Percentiles rank a stretch among this genome's conserved stretches.
Conservation (phyloP, 2,888 invertebrate genomes). For the Zaprionus obscuricornis region DNA sequence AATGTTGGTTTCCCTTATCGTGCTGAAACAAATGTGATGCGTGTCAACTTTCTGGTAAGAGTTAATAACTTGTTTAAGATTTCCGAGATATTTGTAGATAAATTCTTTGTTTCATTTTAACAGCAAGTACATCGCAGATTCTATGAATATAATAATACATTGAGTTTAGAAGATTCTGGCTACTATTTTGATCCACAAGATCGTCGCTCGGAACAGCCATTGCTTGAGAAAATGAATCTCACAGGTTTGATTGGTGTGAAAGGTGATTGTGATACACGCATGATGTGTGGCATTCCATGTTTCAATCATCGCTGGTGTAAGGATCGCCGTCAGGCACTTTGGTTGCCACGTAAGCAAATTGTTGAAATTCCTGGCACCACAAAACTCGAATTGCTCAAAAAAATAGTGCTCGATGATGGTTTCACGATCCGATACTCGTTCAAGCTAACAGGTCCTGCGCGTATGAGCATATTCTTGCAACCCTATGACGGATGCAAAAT, state of each 20-base stretch:
- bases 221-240: conserved; percentile 53
- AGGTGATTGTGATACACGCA: conserved; percentile 58
- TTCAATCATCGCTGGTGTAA: conserved; percentile 68
- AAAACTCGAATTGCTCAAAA: conserved; percentile 59
- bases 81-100: rapidly evolving
- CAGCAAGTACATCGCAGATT: conserved; percentile 84
- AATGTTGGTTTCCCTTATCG: conserved; percentile 86
- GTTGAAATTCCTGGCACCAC: conserved; percentile 66
- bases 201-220: conserved; percentile 58
- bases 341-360: conserved; percentile 66
- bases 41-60: conserved; percentile 83
- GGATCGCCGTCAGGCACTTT: conserved; percentile 53
- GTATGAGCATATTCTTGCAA: conserved; percentile 75
- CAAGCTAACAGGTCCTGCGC: conserved; percentile 72
- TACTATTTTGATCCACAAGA: conserved; percentile 84
- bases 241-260: conserved; percentile 49
- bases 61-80: too few species aligned
- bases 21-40: conserved; percentile 84
- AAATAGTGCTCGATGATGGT: conserved; percentile 41
- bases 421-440: conserved; percentile 64
- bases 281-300: conserved; percentile 78
- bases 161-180: conserved; percentile 83
- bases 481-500: conserved; percentile 66
- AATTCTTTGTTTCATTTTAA: neutral
- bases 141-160: conserved; percentile 77